phyloP scores from a whole-genome alignment of 2,888 invertebrate genomes.

The Agrotis puta region DNA sequence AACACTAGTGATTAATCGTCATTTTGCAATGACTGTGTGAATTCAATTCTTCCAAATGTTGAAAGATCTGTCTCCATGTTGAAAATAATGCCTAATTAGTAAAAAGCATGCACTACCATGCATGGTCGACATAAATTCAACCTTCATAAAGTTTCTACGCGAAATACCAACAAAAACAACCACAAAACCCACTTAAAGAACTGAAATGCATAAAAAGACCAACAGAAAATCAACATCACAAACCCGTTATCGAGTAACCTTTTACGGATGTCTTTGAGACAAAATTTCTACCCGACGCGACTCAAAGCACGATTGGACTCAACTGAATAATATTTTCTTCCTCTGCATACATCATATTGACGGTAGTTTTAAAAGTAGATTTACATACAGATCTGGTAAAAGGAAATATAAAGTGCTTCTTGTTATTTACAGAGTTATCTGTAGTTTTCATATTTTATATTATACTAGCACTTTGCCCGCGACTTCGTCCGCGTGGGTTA shows the following conservation, averaged over 20 bases:
- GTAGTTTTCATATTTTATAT: slow-evolving; percentile 7
- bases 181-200: background rate
- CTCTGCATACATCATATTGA: slow-evolving; percentile 43
- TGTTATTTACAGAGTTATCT: slow-evolving; percentile 11
- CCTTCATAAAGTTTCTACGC: no score
- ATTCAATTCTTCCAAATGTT: no score
- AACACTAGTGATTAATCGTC: no score
- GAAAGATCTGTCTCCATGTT: no score
- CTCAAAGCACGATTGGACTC: slow-evolving; percentile 37
- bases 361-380: slow-evolving; percentile 50
- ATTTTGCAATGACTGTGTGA: no score
- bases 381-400: slow-evolving; percentile 43
- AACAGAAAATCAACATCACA: slow-evolving; percentile 24
- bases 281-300: slow-evolving; percentile 18
- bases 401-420: slow-evolving; percentile 36
- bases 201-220: slow-evolving; percentile 13
- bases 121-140: background rate
- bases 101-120: no score
- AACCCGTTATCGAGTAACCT: slow-evolving; percentile 17
- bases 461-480: no score
- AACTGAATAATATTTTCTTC: slow-evolving; percentile 52
- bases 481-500: no score
- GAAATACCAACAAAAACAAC: background rate
- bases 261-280: slow-evolving; percentile 37
- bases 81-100: no score